A percentile compares a stretch with the other conserved stretches of the same genome.
Evolutionary conservation across 1,140 invertebrate genomes (phyloP).

Genomic region (Drosophila varians): DNA sequence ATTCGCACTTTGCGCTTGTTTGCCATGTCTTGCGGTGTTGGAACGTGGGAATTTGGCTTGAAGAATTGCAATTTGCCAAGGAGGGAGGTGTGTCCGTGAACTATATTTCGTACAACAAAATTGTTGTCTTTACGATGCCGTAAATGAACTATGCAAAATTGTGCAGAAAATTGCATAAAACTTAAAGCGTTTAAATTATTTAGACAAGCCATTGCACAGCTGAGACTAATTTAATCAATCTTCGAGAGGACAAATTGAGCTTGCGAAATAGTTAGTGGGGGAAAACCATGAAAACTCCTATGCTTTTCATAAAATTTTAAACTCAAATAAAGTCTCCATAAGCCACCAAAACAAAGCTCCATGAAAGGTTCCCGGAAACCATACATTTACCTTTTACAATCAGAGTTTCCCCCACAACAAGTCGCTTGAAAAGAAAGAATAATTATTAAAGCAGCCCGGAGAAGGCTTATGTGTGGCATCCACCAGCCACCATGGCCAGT

Average conservation of each 20-base stretch:
- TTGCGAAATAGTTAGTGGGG: slow-evolving; percentile 3
- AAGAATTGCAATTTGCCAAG: slow-evolving; percentile 42
- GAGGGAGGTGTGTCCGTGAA: slow-evolving; percentile 66
- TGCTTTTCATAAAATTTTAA: neutral
- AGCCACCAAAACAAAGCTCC: neutral
- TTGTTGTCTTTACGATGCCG: slow-evolving; percentile 62
- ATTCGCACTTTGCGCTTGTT: slow-evolving; percentile 25
- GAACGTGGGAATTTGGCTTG: slow-evolving; percentile 70
- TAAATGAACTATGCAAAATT: slow-evolving; percentile 68
- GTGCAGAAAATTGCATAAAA: slow-evolving; percentile 31
- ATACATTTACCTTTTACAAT: slow-evolving; percentile 13
- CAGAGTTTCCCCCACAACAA: slow-evolving; percentile 1
- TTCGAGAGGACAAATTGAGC: neutral
- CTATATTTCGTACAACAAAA: slow-evolving; percentile 65
- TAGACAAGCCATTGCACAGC: slow-evolving; percentile 18
- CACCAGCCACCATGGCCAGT: neutral
- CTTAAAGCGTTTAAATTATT: slow-evolving; percentile 29
- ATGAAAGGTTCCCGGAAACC: neutral
- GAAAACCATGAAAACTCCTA: too few relatives aligned
- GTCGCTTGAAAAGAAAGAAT: slow-evolving; percentile 30
- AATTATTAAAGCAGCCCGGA: slow-evolving; percentile 34
- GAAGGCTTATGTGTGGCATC: slow-evolving; percentile 9
- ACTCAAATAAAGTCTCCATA: neutral
- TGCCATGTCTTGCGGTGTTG: slow-evolving; percentile 42
- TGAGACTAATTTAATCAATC: slow-evolving; percentile 31